Percentiles rank a stretch among this genome's conserved stretches.
Evolutionary conservation across 2,113 vertebrate genomes (phyloP).

Genomic region (Sphaerodactylus townsendi): DNA sequence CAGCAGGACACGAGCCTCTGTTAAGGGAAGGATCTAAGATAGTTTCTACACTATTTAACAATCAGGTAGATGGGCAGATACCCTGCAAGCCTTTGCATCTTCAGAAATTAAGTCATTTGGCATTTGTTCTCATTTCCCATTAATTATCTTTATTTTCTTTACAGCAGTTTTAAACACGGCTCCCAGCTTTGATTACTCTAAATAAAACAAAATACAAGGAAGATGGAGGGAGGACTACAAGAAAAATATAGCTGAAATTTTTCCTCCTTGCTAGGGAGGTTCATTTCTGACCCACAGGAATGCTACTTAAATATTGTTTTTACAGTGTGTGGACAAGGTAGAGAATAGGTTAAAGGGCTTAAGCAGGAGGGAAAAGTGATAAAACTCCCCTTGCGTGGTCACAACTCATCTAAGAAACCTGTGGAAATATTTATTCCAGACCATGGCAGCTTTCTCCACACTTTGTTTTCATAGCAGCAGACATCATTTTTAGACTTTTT

Average conservation of each 20-base stretch:
- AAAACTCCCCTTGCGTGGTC: constrained; percentile 28
- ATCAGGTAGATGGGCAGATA: background rate
- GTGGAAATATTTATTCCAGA: constrained; percentile 42
- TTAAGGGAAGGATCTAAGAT: constrained; percentile 18
- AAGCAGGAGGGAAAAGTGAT: constrained; percentile 34
- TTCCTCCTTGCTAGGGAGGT: constrained; percentile 15
- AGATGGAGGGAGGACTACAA: constrained; percentile 24
- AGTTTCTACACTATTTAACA: background rate
- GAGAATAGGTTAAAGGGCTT: constrained; percentile 20
- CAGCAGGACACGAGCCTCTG: background rate
- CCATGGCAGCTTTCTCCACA: constrained; percentile 49
- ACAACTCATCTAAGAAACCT: constrained; percentile 50
- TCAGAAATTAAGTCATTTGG: background rate
- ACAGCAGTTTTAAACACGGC: background rate
- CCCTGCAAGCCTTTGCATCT: background rate
- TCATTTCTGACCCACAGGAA: constrained; percentile 29
- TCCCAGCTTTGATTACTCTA: background rate
- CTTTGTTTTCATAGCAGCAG: constrained; percentile 30
- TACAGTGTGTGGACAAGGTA: constrained; percentile 21
- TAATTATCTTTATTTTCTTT: background rate
- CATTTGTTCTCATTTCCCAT: background rate
- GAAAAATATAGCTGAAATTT: constrained; percentile 31
- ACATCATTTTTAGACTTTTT: constrained; percentile 24
- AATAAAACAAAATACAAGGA: constrained; percentile 38
- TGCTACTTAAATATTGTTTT: constrained; percentile 31